Conservation (phyloP, 2,113 vertebrate species). For the Otis tarda region DNA sequence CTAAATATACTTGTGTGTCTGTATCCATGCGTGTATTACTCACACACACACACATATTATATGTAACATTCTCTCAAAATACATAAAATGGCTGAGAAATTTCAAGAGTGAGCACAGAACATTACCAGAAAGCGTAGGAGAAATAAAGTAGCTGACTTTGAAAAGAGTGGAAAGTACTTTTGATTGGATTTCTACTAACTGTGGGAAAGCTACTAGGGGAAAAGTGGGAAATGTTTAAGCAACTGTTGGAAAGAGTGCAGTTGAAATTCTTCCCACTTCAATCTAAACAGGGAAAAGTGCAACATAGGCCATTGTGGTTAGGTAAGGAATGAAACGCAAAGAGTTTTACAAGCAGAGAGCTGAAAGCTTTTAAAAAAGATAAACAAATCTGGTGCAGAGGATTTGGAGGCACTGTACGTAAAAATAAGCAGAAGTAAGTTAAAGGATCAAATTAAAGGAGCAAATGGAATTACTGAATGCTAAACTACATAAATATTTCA, state of each 20-base stretch:
- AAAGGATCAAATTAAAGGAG: constrained; percentile 65
- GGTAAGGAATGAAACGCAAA: constrained; percentile 69
- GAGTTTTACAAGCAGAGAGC: constrained; percentile 70
- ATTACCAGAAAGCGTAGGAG: constrained; percentile 5
- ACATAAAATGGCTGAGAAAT: background rate
- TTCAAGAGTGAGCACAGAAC: background rate
- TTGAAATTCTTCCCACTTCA: constrained; percentile 70
- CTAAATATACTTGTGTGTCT: background rate
- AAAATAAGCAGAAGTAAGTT: constrained; percentile 71
- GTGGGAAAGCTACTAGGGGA: constrained; percentile 32
- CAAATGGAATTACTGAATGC: constrained; percentile 61
- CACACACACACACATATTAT: background rate
- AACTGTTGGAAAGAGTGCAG: constrained; percentile 50
- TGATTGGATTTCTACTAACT: constrained; percentile 30
- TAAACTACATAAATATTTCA: constrained; percentile 71
- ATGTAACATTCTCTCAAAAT: background rate
- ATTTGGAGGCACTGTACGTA: constrained; percentile 57
- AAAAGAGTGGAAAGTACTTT: constrained; percentile 30
- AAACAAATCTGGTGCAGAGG: constrained; percentile 52
- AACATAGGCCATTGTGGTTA: constrained; percentile 66
- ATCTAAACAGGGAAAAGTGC: constrained; percentile 63
- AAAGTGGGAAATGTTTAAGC: constrained; percentile 66
- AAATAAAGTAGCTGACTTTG: constrained; percentile 39
- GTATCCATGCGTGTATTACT: background rate
- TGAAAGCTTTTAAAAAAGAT: constrained; percentile 66